A percentile compares a stretch with the other conserved stretches of the same genome.
phyloP scores from a whole-genome alignment of 2,888 invertebrate species.

The Abscondita cerata region DNA sequence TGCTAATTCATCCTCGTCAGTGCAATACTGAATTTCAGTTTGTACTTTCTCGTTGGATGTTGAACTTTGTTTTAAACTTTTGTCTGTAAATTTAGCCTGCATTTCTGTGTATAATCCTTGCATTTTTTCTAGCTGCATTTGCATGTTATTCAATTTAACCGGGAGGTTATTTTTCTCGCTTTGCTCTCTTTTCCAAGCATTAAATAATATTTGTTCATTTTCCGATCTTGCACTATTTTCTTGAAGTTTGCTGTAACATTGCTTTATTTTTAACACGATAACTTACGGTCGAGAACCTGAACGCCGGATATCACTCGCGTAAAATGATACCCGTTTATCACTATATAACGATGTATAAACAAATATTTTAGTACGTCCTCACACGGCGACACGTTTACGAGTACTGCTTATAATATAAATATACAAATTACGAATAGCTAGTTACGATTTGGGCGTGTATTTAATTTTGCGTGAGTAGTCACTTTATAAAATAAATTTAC shows the following conservation, averaged over 20 bases:
- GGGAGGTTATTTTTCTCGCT: constrained; percentile 12
- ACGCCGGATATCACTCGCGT: constrained; percentile 22
- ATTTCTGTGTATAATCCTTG: constrained; percentile 11
- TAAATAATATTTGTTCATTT: constrained; percentile 15
- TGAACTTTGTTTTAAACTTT: constrained; percentile 16
- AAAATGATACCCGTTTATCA: constrained; percentile 17
- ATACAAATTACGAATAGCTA: no score
- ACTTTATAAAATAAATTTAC: no score
- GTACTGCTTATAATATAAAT: no score
- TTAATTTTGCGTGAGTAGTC: no score
- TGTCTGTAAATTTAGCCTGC: constrained; percentile 14
- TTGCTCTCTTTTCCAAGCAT: constrained; percentile 14
- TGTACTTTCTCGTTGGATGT: constrained; percentile 2
- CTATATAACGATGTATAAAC: no score
- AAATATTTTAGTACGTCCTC: no score
- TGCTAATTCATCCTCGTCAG: constrained; percentile 13
- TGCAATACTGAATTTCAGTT: constrained; percentile 15
- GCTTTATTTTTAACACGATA: constrained; percentile 20
- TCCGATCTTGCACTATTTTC: constrained; percentile 20
- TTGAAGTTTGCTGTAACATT: constrained; percentile 10
- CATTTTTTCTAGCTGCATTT: constrained; percentile 16
- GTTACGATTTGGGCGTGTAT: no score
- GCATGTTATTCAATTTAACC: constrained; percentile 15
- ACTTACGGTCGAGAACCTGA: constrained; percentile 18
- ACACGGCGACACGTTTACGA: no score